Percentiles rank a stretch among this genome's conserved stretches.
These are phyloP conservation scores for Aphelocoma californica DNA, from an alignment of 2,797 vertebrate genomes.

Conservation along the genomic window DNA sequence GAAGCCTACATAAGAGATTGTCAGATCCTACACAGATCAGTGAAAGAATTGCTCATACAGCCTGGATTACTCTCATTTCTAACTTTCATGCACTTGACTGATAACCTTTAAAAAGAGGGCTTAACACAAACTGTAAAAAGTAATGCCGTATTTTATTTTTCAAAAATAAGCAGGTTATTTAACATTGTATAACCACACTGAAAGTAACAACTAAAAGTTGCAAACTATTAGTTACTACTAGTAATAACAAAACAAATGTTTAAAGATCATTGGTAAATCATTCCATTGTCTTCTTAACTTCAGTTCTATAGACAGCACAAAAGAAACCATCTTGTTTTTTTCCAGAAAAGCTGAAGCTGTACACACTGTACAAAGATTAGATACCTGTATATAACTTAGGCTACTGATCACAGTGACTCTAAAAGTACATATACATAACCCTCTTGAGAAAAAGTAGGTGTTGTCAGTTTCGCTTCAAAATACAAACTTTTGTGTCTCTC, in stretches of 20 bases:
- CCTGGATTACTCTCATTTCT: neutral
- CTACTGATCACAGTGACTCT: rapidly evolving
- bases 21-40: neutral
- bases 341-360: neutral
- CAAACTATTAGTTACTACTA: neutral
- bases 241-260: neutral
- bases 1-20: neutral
- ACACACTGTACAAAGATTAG: neutral
- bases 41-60: neutral
- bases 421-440: neutral
- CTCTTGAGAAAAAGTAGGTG: neutral
- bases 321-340: neutral
- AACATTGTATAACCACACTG: neutral
- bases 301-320: neutral
- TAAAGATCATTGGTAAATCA: neutral
- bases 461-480: neutral
- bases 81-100: neutral
- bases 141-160: neutral
- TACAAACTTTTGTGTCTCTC: neutral
- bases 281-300: neutral
- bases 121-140: neutral
- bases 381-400: neutral
- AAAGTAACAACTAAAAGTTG: neutral
- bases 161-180: neutral
- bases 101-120: neutral